Evolutionary conservation across 2,888 invertebrate species (phyloP).

Genomic region (Apamea sordens): DNA sequence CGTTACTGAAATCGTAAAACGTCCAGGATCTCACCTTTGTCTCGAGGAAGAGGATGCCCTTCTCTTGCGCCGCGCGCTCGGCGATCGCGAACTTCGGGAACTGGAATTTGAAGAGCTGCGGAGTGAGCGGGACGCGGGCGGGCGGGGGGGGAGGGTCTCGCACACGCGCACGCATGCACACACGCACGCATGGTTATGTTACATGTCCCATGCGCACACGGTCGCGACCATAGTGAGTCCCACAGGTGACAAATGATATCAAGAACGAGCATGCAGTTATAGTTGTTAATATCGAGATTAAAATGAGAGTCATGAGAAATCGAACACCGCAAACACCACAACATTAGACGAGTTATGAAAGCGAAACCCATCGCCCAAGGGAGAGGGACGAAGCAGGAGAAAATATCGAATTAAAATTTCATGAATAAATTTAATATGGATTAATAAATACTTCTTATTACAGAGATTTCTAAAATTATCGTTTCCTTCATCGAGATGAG

Average conservation of each 20-base stretch:
- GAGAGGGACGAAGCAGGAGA: constrained; percentile 77
- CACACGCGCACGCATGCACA: constrained; percentile 54
- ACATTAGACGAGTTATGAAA: constrained; percentile 84
- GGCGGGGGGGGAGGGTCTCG: constrained; percentile 42
- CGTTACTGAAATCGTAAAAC: constrained; percentile 55
- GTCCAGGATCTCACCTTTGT: constrained; percentile 81
- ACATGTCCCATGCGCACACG: constrained; percentile 66
- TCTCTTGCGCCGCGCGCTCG: constrained; percentile 84
- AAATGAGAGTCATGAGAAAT: constrained; percentile 77
- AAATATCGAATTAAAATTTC: constrained; percentile 70
- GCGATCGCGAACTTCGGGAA: constrained; percentile 87
- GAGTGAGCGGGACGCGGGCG: constrained; percentile 83
- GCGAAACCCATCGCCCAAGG: constrained; percentile 83
- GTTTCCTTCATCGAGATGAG: not conserved
- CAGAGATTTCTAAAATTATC: not conserved
- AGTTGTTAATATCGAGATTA: constrained; percentile 74
- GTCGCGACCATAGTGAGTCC: constrained; percentile 71
- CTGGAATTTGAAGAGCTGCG: constrained; percentile 91
- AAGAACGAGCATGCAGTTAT: constrained; percentile 76
- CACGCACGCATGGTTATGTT: constrained; percentile 58
- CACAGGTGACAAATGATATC: constrained; percentile 69
- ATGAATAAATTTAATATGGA: constrained; percentile 3
- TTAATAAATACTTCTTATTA: constrained; percentile 8
- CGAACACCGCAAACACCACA: constrained; percentile 83
- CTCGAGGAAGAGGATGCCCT: constrained; percentile 86